phyloP scores from a whole-genome alignment of 2,797 vertebrate species.

The Acropternis orthonyx region DNA sequence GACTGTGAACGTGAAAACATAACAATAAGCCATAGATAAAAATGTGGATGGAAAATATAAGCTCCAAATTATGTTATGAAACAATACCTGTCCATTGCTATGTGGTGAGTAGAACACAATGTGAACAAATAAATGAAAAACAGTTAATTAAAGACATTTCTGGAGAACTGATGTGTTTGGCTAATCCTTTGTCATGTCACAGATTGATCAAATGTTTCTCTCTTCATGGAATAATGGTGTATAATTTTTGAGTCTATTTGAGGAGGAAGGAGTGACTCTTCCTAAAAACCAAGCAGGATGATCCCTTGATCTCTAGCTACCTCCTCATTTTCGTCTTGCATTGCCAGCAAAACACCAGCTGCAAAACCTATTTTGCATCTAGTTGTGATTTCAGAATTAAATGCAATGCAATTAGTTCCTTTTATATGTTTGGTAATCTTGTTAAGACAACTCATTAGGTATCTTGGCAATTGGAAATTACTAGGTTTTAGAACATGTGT shows the following conservation, averaged over 20 bases:
- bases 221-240: slow-evolving; percentile 9
- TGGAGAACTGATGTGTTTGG: neutral
- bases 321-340: slow-evolving; percentile 67
- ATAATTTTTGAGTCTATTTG: slow-evolving; percentile 52
- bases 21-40: neutral
- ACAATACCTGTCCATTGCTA: neutral
- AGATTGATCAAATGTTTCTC: slow-evolving; percentile 28
- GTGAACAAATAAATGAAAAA: slow-evolving; percentile 28
- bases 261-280: slow-evolving; percentile 53
- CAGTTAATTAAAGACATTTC: neutral
- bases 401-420: slow-evolving; percentile 70
- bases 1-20: neutral
- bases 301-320: slow-evolving; percentile 62
- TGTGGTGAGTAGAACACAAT: neutral
- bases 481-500: slow-evolving; percentile 68
- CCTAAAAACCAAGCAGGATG: slow-evolving; percentile 47
- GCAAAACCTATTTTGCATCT: slow-evolving; percentile 69
- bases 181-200: neutral
- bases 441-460: slow-evolving; percentile 75
- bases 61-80: neutral
- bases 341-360: slow-evolving; percentile 70
- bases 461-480: slow-evolving; percentile 70
- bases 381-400: slow-evolving; percentile 72
- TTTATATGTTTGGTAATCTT: slow-evolving; percentile 73
- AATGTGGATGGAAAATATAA: neutral